Base-by-base conservation (phyloP, 2,113 vertebrate genomes). In the Gymnogyps californianus region DNA sequence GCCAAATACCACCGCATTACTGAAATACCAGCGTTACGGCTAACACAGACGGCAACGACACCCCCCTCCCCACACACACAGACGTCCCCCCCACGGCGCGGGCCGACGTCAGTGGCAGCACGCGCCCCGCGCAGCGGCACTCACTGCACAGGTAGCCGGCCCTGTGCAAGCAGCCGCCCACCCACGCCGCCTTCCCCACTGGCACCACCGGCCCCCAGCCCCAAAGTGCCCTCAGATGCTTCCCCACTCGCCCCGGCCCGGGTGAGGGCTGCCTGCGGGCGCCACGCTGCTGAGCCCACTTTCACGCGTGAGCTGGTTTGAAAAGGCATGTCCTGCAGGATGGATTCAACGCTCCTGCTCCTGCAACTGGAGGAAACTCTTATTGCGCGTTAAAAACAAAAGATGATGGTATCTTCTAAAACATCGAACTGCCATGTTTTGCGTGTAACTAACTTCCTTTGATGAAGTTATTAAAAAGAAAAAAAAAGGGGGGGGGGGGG, bases 331-430 rank as follows among this genome's bases (percentile, higher is more conserved):
- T 75, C 82, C 87, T 34, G 36, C 59, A 20, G 74, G 77, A 46
- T 9, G 59, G 54, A 13, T 8, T 8, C 36, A 24, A 8, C 24
- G 17, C 31, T 70, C 85, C 55, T 13, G 61, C 40, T 44, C 72
- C 1, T 8, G 28, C 49, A 16, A 3, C 46, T 14, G 47, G 21
- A 36, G 47, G 6, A 32, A 67, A 25, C 57, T 66, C 83, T 38
- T 5, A 10, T 0, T 19, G 64, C 13, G 2, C 2, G 7, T n/a
- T 25, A 7, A n/a, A 16, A 70, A 34, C 38, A 59, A 59, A 25
- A 58, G 31, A 58, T 18, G 46, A 49, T 1, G 65, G 55, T 9
- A 57, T 12, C 55, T 40, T 22, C 62, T 9, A 1, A 54, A 8
- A 61, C 51, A 19, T 2, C 2, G 8, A 54, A 31, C 47, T 51